A percentile compares a stretch with the other conserved stretches of the same genome.
Conservation (phyloP, 2,797 vertebrate species). For the Sciurus vulgaris region DNA sequence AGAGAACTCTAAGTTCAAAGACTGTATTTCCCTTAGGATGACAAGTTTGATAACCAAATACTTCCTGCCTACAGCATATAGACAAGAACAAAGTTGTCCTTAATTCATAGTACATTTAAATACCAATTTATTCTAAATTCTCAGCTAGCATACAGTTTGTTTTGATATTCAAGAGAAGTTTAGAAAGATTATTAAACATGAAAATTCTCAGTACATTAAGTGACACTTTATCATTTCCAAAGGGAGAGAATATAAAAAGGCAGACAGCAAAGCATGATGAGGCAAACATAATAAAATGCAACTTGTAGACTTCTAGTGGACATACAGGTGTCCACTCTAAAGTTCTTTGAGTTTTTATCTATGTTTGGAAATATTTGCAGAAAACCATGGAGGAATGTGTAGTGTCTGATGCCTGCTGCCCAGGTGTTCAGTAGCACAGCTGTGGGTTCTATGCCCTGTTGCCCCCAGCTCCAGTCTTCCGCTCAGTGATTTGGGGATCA, state of each 20-base stretch:
- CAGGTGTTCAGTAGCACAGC: background rate
- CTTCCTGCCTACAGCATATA: background rate
- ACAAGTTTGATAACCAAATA: background rate
- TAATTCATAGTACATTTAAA: constrained; percentile 18
- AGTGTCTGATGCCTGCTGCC: background rate
- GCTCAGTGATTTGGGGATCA: background rate
- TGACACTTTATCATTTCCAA: background rate
- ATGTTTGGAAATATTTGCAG: background rate
- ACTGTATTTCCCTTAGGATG: constrained; percentile 1
- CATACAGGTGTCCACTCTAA: background rate
- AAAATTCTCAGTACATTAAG: background rate
- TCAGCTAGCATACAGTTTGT: background rate
- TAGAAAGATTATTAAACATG: background rate
- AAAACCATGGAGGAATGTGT: background rate
- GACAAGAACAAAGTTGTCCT: background rate
- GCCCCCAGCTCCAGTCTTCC: background rate
- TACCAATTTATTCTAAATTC: background rate
- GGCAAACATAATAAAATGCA: background rate
- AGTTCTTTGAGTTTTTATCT: constrained; percentile 13
- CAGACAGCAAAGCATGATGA: background rate
- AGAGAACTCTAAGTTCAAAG: background rate
- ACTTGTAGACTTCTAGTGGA: background rate
- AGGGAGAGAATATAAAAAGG: background rate
- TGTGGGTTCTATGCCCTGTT: background rate
- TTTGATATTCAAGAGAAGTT: constrained; percentile 34